Conservation (phyloP, 2,113 vertebrate genomes). For the Barnardius zonarius region DNA sequence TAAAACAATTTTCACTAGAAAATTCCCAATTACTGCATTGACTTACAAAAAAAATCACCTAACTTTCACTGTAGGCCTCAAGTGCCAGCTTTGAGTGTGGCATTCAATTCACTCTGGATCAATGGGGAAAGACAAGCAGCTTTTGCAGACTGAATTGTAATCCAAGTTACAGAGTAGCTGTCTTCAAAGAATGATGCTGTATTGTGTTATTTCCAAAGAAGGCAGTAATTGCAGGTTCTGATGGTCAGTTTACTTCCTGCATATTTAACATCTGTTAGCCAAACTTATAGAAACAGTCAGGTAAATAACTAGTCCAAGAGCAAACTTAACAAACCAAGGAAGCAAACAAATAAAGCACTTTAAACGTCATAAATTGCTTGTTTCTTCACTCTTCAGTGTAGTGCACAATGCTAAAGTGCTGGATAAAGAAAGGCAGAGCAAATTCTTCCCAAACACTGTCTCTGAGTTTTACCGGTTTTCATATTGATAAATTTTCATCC, state of each 20-base stretch:
- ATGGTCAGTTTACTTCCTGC: background rate
- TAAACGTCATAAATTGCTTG: background rate
- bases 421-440: background rate
- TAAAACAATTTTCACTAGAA: background rate
- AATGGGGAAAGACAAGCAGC: background rate
- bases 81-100: background rate
- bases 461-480: background rate
- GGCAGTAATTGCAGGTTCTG: background rate
- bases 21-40: background rate
- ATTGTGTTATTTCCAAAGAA: background rate
- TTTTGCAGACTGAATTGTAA: background rate
- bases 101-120: background rate
- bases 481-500: background rate
- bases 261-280: background rate
- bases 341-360: background rate
- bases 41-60: background rate
- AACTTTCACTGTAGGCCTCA: background rate
- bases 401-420: background rate
- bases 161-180: background rate
- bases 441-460: background rate
- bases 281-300: background rate
- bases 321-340: accelerated
- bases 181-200: background rate
- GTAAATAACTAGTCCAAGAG: background rate
- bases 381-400: background rate